Conservation (phyloP, 2,113 vertebrate genomes). For the Phrynosoma platyrhinos region DNA sequence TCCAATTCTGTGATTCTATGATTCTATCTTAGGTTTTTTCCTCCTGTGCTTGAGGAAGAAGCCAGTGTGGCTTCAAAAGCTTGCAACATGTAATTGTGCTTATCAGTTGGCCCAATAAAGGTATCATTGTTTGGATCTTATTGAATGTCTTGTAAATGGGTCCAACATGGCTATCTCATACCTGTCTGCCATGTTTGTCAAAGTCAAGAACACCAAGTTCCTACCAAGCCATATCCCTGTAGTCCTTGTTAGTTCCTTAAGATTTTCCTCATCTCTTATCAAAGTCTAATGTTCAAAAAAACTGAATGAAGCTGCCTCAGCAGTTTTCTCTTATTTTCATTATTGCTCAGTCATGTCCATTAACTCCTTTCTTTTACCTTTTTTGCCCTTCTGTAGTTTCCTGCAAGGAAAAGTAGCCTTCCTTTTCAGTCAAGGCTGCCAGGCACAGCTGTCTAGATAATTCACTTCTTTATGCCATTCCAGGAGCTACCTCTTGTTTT, state of each 20-base stretch:
- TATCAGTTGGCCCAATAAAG: no score
- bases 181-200: slow-evolving; percentile 33
- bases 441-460: not conserved
- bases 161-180: no score
- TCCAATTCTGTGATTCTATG: no score
- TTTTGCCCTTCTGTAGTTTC: not conserved
- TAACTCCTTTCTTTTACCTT: slow-evolving; percentile 52
- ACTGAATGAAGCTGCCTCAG: slow-evolving; percentile 66
- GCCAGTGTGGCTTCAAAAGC: no score
- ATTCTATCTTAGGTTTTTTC: no score
- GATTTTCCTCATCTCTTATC: slow-evolving; percentile 69
- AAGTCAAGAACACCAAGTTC: slow-evolving; percentile 45
- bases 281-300: slow-evolving; percentile 76
- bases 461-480: not conserved
- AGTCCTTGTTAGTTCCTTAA: slow-evolving; percentile 74
- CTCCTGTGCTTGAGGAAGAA: no score
- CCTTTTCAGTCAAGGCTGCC: slow-evolving; percentile 32
- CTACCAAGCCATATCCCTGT: slow-evolving; percentile 67
- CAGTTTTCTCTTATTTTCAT: slow-evolving; percentile 59
- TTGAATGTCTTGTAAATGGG: no score
- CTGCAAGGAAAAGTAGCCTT: not conserved
- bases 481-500: not conserved
- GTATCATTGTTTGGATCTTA: no score
- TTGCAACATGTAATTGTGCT: no score
- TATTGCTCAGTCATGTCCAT: slow-evolving; percentile 62